Evolutionary conservation across 2,888 invertebrate species (phyloP).

Genomic region (Pollenia amentaria): DNA sequence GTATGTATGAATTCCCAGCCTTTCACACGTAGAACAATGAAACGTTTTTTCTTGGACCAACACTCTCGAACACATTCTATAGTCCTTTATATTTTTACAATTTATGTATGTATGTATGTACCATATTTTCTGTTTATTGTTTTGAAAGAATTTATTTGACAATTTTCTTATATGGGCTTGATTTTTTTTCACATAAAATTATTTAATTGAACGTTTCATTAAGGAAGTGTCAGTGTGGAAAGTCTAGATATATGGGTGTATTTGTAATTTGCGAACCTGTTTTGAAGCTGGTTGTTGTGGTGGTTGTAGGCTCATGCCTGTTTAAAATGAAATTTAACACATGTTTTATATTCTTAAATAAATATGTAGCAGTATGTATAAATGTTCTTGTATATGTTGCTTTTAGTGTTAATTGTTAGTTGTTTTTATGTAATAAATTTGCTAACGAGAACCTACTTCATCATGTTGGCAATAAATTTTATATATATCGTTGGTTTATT

Average conservation of each 20-base stretch:
- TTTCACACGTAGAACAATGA: not conserved
- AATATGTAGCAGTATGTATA: not conserved
- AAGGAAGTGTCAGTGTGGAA: not conserved
- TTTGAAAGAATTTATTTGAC: conserved; percentile 46
- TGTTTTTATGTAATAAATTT: conserved; percentile 63
- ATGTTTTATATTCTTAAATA: conserved; percentile 6
- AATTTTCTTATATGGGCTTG: conserved; percentile 10
- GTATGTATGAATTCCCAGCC: not conserved
- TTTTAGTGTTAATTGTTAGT: conserved; percentile 61
- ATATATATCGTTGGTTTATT: conserved; percentile 31
- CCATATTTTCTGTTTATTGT: conserved; percentile 51
- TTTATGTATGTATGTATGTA: not conserved
- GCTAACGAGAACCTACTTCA: conserved; percentile 42
- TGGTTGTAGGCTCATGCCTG: conserved; percentile 29
- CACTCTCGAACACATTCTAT: conserved; percentile 1
- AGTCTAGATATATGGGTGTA: not conserved
- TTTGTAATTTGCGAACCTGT: not conserved
- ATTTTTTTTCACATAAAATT: not conserved
- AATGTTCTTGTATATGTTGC: not conserved
- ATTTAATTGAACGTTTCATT: conserved; percentile 15
- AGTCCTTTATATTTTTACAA: not conserved
- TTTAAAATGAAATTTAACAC: conserved; percentile 53
- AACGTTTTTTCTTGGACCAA: not conserved
- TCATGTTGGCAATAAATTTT: conserved; percentile 41
- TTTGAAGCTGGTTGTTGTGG: not conserved